A percentile compares a stretch with the other conserved stretches of the same genome.
Evolutionary conservation across 2,113 vertebrate species (phyloP).

Genomic region (Oplegnathus fasciatus): DNA sequence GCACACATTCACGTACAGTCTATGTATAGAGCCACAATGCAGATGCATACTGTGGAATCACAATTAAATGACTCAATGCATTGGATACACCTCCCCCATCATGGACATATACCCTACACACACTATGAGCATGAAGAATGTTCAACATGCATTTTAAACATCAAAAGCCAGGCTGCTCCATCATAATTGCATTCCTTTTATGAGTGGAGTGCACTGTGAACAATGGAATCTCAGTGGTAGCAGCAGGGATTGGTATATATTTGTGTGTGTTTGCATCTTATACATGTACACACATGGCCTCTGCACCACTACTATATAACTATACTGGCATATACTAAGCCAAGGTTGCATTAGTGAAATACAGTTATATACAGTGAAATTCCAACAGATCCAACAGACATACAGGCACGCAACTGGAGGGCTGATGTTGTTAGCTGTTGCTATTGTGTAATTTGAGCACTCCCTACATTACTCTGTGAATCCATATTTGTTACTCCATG

Average conservation of each 20-base stretch:
- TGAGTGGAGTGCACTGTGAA: slow-evolving; percentile 50
- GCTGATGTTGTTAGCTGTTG: background rate
- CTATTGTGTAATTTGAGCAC: background rate
- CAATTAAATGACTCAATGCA: slow-evolving; percentile 38
- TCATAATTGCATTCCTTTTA: slow-evolving; percentile 68
- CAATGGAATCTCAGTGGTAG: slow-evolving; percentile 64
- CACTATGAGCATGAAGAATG: slow-evolving; percentile 40
- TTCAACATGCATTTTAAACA: slow-evolving; percentile 56
- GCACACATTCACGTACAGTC: background rate
- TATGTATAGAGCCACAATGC: slow-evolving; percentile 11
- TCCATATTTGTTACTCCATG: background rate
- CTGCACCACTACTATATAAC: slow-evolving; percentile 29
- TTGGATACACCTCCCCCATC: slow-evolving; percentile 40
- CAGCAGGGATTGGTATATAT: slow-evolving; percentile 29
- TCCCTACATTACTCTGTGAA: background rate
- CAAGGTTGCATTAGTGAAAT: no score
- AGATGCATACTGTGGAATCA: slow-evolving; percentile 44
- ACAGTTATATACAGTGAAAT: no score
- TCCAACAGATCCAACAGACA: background rate
- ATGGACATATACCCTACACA: background rate
- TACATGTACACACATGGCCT: slow-evolving; percentile 31
- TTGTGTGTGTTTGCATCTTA: slow-evolving; percentile 11
- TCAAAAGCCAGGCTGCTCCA: slow-evolving; percentile 55
- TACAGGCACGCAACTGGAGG: background rate
- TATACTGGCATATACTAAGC: slow-evolving; percentile 36